phyloP scores from a whole-genome alignment of 1,140 invertebrate genomes.

The Sweltsa coloradensis region DNA sequence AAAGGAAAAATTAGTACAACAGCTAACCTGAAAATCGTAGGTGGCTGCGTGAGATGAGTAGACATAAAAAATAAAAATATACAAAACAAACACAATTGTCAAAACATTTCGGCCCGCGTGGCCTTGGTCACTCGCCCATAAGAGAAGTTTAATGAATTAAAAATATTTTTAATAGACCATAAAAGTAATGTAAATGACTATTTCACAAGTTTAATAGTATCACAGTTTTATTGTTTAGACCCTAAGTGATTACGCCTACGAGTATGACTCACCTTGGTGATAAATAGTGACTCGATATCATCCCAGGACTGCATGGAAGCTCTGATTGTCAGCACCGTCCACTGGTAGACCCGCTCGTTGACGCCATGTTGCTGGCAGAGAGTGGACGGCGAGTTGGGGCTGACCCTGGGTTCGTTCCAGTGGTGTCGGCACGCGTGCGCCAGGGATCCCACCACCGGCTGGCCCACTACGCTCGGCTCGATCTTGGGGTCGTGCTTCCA shows the following conservation, averaged over 20 bases:
- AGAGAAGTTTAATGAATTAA: no score
- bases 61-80: no score
- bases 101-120: no score
- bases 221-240: no score
- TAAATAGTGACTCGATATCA: conserved; percentile 40
- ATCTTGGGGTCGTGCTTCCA: conserved; percentile 23
- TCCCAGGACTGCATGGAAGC: conserved; percentile 36
- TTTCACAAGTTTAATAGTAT: background rate
- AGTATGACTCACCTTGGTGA: conserved; percentile 36
- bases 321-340: conserved; percentile 35
- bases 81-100: no score
- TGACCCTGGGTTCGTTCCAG: conserved; percentile 27
- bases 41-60: no score
- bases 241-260: no score
- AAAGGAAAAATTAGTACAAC: no score
- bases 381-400: conserved; percentile 25
- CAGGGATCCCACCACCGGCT: conserved; percentile 32
- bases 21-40: no score
- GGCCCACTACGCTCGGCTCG: conserved; percentile 20
- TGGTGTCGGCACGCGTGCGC: conserved; percentile 31
- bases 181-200: background rate
- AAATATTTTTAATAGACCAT: no score
- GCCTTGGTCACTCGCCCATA: no score
- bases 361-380: conserved; percentile 32
- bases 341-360: conserved; percentile 39